Conservation (phyloP, 92 coral and sea anemone genomes). For the Pocillopora grandis region DNA sequence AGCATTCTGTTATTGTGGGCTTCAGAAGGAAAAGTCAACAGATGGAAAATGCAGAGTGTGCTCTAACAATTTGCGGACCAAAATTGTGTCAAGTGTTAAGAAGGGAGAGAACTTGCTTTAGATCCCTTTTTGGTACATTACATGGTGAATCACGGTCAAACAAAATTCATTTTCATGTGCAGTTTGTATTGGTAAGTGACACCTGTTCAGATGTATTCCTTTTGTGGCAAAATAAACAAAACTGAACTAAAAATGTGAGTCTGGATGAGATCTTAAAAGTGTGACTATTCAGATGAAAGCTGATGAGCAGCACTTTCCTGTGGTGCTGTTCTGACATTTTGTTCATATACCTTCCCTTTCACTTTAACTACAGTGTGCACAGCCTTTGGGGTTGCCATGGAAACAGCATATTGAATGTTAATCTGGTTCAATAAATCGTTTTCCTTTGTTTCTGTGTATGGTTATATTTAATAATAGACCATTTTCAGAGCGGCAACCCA, state of each 20-base stretch:
- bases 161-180: not conserved
- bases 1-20: conserved; percentile 51
- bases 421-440: not conserved
- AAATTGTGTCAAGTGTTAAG: not conserved
- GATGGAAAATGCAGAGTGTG: conserved; percentile 14
- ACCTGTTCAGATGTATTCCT: not conserved
- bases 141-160: not conserved
- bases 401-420: conserved; percentile 13
- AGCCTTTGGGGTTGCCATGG: conserved; percentile 18
- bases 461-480: not conserved
- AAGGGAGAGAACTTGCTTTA: not conserved
- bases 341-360: conserved; percentile 12
- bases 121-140: not conserved
- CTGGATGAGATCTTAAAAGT: not conserved
- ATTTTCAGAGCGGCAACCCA: too few relatives aligned
- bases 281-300: not conserved
- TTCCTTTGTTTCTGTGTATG: conserved; percentile 18
- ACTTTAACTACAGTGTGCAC: conserved; percentile 18
- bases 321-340: not conserved
- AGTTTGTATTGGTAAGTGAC: conserved; percentile 12
- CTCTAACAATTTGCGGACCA: not conserved
- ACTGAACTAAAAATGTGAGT: too few relatives aligned
- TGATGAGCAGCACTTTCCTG: conserved; percentile 3
- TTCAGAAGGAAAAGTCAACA: conserved; percentile 14
- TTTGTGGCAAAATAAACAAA: too few relatives aligned